Percentiles rank a stretch among this genome's conserved stretches.
These are phyloP conservation scores for Polyommatus icarus DNA, from an alignment of 2,888 invertebrate species.

Conservation along the genomic window DNA sequence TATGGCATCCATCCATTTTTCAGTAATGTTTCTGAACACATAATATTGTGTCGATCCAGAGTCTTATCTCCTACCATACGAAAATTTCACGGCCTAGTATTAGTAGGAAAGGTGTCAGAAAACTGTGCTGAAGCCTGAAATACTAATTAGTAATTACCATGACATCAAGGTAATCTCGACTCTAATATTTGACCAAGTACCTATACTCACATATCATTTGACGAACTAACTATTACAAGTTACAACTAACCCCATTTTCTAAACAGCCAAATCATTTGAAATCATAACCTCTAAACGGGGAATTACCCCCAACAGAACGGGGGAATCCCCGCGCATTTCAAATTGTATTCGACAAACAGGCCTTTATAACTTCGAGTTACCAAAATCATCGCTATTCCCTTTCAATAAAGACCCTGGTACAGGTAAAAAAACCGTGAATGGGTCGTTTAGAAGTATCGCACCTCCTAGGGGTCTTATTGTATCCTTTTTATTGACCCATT, in stretches of 20 bases:
- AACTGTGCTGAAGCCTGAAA: too few relatives aligned
- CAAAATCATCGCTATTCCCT: not conserved
- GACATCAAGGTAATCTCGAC: too few relatives aligned
- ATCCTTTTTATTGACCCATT: slow-evolving; percentile 64
- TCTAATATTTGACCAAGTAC: too few relatives aligned
- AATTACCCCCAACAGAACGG: not conserved
- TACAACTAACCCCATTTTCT: not conserved
- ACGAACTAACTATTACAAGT: not conserved
- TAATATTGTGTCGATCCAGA: too few relatives aligned
- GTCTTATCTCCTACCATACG: too few relatives aligned
- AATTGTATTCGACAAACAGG: not conserved
- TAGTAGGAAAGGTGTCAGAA: too few relatives aligned
- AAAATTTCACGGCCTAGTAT: too few relatives aligned
- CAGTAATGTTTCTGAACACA: too few relatives aligned
- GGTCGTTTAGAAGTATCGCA: slow-evolving; percentile 23
- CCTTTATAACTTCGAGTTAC: not conserved
- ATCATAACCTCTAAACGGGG: not conserved
- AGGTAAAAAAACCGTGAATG: not conserved
- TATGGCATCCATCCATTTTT: too few relatives aligned
- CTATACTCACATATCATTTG: not conserved
- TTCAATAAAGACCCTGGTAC: not conserved
- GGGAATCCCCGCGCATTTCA: not conserved
- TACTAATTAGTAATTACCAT: too few relatives aligned
- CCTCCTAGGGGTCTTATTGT: slow-evolving; percentile 52
- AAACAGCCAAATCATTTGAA: not conserved